A percentile compares a stretch with the other conserved stretches of the same genome.
phyloP scores from a whole-genome alignment of 2,888 invertebrate species.

The Dendrolimus pini region DNA sequence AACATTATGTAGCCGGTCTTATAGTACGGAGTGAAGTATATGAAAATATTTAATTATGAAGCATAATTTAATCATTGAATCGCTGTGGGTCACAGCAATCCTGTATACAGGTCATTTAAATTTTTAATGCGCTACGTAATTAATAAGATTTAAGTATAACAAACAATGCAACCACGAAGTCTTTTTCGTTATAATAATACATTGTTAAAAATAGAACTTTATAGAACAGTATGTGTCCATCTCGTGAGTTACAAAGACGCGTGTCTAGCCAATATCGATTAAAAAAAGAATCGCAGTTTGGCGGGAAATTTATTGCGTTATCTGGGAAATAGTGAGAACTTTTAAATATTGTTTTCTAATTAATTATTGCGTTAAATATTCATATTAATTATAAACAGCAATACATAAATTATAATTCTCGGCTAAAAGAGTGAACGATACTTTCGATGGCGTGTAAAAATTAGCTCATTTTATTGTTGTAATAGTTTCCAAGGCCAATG shows the following conservation, averaged over 20 bases:
- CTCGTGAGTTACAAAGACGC: constrained; percentile 42
- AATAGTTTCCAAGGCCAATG: constrained; percentile 36
- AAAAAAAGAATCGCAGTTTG: constrained; percentile 27
- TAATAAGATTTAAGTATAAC: background rate
- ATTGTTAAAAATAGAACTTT: constrained; percentile 59
- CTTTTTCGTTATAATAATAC: background rate
- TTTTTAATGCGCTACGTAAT: background rate
- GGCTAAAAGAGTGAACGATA: no score
- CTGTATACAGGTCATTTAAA: background rate
- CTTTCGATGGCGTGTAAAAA: constrained; percentile 11
- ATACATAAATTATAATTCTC: no score
- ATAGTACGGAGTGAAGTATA: no score
- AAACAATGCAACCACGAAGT: background rate
- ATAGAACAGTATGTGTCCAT: constrained; percentile 56
- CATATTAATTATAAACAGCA: no score
- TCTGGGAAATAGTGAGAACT: no score
- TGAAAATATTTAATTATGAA: no score
- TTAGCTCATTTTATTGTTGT: constrained; percentile 21
- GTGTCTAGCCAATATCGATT: constrained; percentile 22
- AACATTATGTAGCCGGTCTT: no score
- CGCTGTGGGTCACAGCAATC: background rate
- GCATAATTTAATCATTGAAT: background rate
- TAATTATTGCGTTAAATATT: no score
- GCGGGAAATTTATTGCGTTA: constrained; percentile 23
- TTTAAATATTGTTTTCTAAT: no score